Percentiles rank a stretch among this genome's conserved stretches.
Evolutionary conservation across 2,888 invertebrate genomes (phyloP).

Genomic region (Dastarcus helophoroides): DNA sequence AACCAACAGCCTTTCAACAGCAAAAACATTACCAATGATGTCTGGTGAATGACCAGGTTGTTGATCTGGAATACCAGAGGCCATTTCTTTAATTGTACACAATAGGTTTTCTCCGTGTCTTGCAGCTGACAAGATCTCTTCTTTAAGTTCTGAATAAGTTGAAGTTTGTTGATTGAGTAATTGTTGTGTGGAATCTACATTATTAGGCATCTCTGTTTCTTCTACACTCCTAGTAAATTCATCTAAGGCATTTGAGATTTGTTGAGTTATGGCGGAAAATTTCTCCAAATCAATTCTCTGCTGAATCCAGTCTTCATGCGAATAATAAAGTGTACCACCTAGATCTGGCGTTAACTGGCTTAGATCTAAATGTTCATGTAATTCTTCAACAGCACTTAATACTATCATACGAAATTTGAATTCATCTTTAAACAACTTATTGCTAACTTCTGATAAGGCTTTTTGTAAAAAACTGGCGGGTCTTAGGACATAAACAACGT

Average conservation of each 20-base stretch:
- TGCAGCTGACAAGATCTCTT: conserved; percentile 76
- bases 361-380: conserved; percentile 74
- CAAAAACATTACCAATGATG: conserved; percentile 75
- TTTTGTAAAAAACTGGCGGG: conserved; percentile 93
- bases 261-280: conserved; percentile 83
- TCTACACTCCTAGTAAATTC: conserved; percentile 79
- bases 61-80: conserved; percentile 39
- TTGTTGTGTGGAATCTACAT: conserved; percentile 80
- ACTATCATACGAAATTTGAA: conserved; percentile 84
- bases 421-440: conserved; percentile 81
- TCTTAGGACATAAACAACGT: conserved; percentile 85
- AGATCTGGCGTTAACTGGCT: conserved; percentile 81
- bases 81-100: conserved; percentile 54
- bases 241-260: conserved; percentile 77
- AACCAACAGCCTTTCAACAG: conserved; percentile 82
- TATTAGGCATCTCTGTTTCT: conserved; percentile 90
- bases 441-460: conserved; percentile 90
- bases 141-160: conserved; percentile 61
- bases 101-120: conserved; percentile 82
- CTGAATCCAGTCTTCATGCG: conserved; percentile 93
- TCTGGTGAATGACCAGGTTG: conserved; percentile 44
- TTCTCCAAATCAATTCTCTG: conserved; percentile 94
- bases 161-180: conserved; percentile 72
- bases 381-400: conserved; percentile 73
- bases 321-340: conserved; percentile 79